Evolutionary conservation across 2,888 invertebrate genomes (phyloP).

Genomic region (Amblyteles armatorius): DNA sequence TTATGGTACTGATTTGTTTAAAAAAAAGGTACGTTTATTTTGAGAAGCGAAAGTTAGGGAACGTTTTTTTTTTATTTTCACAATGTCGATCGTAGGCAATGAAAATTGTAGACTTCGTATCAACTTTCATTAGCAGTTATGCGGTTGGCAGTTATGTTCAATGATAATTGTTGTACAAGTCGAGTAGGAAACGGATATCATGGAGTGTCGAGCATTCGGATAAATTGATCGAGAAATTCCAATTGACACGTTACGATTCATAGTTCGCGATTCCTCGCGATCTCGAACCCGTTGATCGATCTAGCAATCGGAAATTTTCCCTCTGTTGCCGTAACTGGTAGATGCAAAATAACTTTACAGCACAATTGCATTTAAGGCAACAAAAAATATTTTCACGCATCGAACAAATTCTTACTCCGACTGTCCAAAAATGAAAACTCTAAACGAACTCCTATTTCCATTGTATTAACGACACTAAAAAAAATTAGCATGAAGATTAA

Average conservation of each 20-base stretch:
- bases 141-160: too few species aligned
- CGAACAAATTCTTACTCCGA: background rate
- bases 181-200: background rate
- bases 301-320: background rate
- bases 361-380: background rate
- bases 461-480: too few species aligned
- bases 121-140: too few species aligned
- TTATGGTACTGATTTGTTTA: background rate
- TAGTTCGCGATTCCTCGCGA: conserved; percentile 3
- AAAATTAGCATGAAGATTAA: too few species aligned
- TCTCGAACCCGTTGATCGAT: conserved; percentile 5
- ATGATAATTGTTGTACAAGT: background rate
- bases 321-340: background rate
- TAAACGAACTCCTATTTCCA: too few species aligned
- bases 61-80: too few species aligned
- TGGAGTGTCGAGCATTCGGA: background rate
- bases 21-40: background rate
- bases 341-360: background rate
- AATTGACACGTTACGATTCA: conserved; percentile 34
- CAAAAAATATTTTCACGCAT: background rate
- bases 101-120: too few species aligned
- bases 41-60: background rate
- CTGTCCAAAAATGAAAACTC: background rate
- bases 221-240: conserved; percentile 50
- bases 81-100: too few species aligned